A percentile compares a stretch with the other conserved stretches of the same genome.
These are phyloP conservation scores for Platorchestia sp. DNA, from an alignment of 1,140 invertebrate genomes.

Conservation along the genomic window DNA sequence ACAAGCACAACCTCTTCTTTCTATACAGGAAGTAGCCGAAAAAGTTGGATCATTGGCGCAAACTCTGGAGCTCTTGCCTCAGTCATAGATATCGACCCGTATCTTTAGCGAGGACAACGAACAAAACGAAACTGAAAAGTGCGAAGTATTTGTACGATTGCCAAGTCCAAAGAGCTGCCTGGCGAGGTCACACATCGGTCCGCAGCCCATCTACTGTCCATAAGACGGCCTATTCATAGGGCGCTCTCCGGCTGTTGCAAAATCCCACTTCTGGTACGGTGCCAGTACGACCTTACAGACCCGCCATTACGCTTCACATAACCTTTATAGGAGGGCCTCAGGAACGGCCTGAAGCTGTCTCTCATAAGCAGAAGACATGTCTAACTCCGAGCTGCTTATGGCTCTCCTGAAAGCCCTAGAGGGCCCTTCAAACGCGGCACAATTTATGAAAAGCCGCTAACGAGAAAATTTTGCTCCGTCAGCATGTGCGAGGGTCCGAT, in stretches of 20 bases:
- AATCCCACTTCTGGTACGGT: not conserved
- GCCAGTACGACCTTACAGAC: not conserved
- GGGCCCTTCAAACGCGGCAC: not conserved
- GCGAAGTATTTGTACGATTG: not conserved
- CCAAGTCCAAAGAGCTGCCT: too few species aligned
- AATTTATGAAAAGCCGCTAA: slow-evolving; percentile 50
- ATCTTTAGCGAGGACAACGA: not conserved
- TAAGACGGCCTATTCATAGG: not conserved
- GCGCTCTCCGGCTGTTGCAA: not conserved
- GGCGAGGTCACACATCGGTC: not conserved
- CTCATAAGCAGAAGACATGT: slow-evolving; percentile 38
- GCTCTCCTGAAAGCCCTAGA: slow-evolving; percentile 2
- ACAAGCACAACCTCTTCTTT: too few species aligned
- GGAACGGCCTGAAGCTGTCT: slow-evolving; percentile 14
- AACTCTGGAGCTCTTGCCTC: not conserved
- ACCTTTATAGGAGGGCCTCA: slow-evolving; percentile 1
- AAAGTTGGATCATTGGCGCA: not conserved
- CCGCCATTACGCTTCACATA: not conserved
- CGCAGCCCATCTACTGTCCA: not conserved
- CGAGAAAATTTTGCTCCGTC: slow-evolving; percentile 37
- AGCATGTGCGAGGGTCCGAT: slow-evolving; percentile 42
- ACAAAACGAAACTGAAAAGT: not conserved
- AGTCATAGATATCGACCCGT: not conserved
- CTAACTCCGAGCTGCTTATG: slow-evolving; percentile 31
- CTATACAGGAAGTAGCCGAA: not conserved